Base-by-base conservation (phyloP, 1,140 invertebrate genomes). In the Tigriopus japonicus region DNA sequence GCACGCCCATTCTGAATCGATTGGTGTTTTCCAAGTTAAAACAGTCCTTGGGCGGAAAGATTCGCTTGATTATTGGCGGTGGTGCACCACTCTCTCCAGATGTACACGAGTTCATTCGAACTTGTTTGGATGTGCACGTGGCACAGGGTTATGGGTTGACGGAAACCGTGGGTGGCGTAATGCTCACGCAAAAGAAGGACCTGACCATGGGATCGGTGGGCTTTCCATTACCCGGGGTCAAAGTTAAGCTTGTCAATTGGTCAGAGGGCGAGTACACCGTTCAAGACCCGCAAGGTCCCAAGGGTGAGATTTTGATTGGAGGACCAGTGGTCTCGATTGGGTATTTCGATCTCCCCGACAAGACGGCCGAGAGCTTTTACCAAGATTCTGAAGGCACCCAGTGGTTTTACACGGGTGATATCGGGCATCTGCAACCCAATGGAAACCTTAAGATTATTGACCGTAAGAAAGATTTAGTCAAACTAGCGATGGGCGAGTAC, bases 121-220 rank as follows among this genome's bases (percentile, higher is more conserved):
- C 88, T 60, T 93, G 89, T 69, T 78, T 98, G 23, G 95, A 89
- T 70, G 83, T 86, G 45, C 82, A 84, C 51, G 80, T 98, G 21
- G 80, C 87, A 52, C 89, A 94, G 70, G 95, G 94, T 52, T 98
- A 98, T 74, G 95, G 94, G 7, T 79, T 98, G 42, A 98, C 95
- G 1, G 94, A 98, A 78, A 96, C 92, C 10, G 86, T 85, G 65
- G 93, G 90, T 2, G 89, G 85, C 68, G 88, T 87, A 35, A 85
- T 87, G 17, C 83, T 94, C 56, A 86, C 87, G 80, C 83, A 91
- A 70, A 72, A 83, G 83, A 75, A 74, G 76, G 77, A 63, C 51
- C 21, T 19, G 28, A 49, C 61, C 19, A 58, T 63, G 12, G 65
- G 65, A 24, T 62, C 64, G 19, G 62, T 63, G n/a, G 65, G 65